Evolutionary conservation across 2,888 invertebrate genomes (phyloP), one percentile per base, ranked within the genome.

Genomic region (Cryptocheilus praepositus): DNA sequence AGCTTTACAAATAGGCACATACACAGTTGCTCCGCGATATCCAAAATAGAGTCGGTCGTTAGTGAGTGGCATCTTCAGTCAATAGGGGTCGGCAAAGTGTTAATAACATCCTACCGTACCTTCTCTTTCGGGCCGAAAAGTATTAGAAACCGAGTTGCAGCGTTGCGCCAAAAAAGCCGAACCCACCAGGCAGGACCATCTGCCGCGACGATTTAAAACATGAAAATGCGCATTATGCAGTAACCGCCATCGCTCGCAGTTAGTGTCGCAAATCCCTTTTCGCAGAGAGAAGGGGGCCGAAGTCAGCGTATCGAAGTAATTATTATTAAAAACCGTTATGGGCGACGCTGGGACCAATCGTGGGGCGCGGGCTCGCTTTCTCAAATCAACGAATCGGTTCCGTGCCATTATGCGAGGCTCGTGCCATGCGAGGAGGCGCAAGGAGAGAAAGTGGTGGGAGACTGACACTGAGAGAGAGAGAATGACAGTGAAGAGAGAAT

Each of bases 291-390:
- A 44, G 46, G 15, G 13, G 15, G 22, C 56, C 45, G 58, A 5
- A 45, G 58, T 7, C 18, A 25, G 76, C 81, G 80, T 83, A 73
- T 79, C 77, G 78, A 79, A 80, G 74, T 82, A 82, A 83, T 81
- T 81, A 79, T 80, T 81, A 83, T 83, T 81, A 83, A 82, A 83
- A 82, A 81, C 84, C 84, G 82, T 85, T 83, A 74, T 70, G 77
- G 44, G 21, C 45, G 21, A 18, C 53, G 25, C 4, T 2, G 13
- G 49, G 43, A 28, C 71, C 71, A 69, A 71, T 65, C 56, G 44
- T 43, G 16, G 55, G 49, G 55, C 60, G 59, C 71, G 71, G 77
- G 73, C 75, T 69, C 71, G 75, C 77, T 75, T 78, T 68, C 73
- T 78, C 77, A 74, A 70, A 78, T 77, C 79, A 80, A 78, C 80